A percentile compares a stretch with the other conserved stretches of the same genome.
phyloP scores from a whole-genome alignment of 1,140 invertebrate species.

The Zaprionus taronus region DNA sequence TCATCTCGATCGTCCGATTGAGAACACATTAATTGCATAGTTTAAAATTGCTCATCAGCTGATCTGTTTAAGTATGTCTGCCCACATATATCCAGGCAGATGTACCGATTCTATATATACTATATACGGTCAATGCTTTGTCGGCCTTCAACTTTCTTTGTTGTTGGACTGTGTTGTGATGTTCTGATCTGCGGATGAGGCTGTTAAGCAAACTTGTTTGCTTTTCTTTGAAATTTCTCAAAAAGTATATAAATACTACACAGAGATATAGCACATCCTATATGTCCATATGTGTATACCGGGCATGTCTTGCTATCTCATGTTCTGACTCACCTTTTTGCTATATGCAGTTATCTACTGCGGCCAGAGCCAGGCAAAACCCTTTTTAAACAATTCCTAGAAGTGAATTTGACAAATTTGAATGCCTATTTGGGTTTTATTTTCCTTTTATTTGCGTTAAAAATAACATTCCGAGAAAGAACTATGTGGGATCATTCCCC shows the following conservation, averaged over 20 bases:
- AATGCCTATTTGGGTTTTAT: slow-evolving; percentile 19
- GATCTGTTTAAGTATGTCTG: slow-evolving; percentile 36
- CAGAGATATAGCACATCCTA: slow-evolving; percentile 26
- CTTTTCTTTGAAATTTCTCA: slow-evolving; percentile 65
- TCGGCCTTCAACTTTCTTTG: slow-evolving; percentile 81
- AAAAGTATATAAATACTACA: slow-evolving; percentile 24
- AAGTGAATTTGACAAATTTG: slow-evolving; percentile 9
- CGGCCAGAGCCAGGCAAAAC: neutral
- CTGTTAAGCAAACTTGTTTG: slow-evolving; percentile 79
- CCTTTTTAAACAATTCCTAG: slow-evolving; percentile 26
- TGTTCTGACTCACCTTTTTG: slow-evolving; percentile 19
- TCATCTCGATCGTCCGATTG: slow-evolving; percentile 19
- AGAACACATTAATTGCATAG: slow-evolving; percentile 30
- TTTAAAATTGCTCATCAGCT: slow-evolving; percentile 32
- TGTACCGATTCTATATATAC: slow-evolving; percentile 38
- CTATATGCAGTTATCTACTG: slow-evolving; percentile 12
- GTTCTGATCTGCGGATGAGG: slow-evolving; percentile 55
- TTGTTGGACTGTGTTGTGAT: slow-evolving; percentile 42
- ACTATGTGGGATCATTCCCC: slow-evolving; percentile 9
- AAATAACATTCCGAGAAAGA: slow-evolving; percentile 20
- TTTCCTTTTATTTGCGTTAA: slow-evolving; percentile 13
- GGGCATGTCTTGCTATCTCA: slow-evolving; percentile 22
- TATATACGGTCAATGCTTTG: slow-evolving; percentile 77
- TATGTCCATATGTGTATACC: slow-evolving; percentile 33
- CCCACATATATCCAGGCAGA: neutral